These are phyloP conservation scores for Rhogogaster chlorosoma DNA, from an alignment of 2,888 invertebrate genomes.

Conservation along the genomic window DNA sequence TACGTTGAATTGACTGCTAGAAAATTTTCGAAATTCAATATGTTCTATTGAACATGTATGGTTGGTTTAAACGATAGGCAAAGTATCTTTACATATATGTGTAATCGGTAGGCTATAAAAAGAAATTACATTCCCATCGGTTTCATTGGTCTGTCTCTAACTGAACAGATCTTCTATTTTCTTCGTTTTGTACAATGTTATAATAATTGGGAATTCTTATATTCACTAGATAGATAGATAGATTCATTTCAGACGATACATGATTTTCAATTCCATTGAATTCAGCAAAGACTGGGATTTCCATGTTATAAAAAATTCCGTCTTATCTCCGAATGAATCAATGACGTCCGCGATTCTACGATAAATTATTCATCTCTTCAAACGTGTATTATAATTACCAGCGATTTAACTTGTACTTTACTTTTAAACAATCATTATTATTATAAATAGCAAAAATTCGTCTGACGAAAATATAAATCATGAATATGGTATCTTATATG, in stretches of 20 bases:
- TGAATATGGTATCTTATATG: constrained; percentile 17
- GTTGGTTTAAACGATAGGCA: constrained; percentile 3
- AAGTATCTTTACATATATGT: constrained; percentile 25
- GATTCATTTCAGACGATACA: background rate
- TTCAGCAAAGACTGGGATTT: background rate
- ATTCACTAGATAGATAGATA: background rate
- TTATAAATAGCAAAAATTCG: constrained; percentile 21
- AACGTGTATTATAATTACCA: background rate
- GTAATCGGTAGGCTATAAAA: constrained; percentile 38
- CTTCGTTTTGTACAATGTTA: background rate
- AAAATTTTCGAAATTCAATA: background rate
- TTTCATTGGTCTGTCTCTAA: background rate
- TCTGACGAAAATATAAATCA: constrained; percentile 10
- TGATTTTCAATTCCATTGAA: background rate
- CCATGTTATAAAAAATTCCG: background rate
- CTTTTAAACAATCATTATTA: constrained; percentile 17
- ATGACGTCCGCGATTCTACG: background rate
- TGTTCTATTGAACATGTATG: background rate
- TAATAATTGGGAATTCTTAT: background rate
- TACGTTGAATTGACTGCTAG: background rate
- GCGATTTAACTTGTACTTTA: background rate
- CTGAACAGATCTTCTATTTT: background rate
- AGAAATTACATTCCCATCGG: constrained; percentile 33
- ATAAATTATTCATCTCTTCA: background rate
- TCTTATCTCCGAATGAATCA: background rate